Evolutionary conservation across 2,113 vertebrate species (phyloP).

Genomic region (Anthoscopus minutus): DNA sequence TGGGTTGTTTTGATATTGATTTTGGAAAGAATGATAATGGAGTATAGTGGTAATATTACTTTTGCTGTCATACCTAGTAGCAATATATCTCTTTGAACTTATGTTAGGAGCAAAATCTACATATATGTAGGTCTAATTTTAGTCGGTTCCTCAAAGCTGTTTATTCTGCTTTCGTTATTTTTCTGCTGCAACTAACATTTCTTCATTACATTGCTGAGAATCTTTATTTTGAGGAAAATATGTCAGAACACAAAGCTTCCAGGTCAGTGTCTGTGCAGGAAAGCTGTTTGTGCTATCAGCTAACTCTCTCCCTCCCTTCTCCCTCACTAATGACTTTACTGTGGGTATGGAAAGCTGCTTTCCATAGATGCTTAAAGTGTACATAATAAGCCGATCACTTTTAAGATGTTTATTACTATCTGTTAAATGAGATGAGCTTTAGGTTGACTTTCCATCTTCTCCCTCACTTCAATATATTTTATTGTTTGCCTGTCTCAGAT

Average conservation of each 20-base stretch:
- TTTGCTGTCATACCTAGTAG: constrained; percentile 39
- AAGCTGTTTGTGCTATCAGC: background rate
- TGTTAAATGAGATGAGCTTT: constrained; percentile 22
- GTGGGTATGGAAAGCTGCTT: background rate
- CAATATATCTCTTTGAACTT: constrained; percentile 33
- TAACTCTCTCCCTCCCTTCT: background rate
- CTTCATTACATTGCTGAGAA: background rate
- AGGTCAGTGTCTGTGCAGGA: background rate
- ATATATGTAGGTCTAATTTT: background rate
- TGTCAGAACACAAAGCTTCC: background rate
- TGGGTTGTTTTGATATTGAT: constrained; percentile 73
- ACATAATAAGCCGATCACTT: constrained; percentile 3
- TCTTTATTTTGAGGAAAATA: background rate
- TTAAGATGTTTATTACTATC: constrained; percentile 9
- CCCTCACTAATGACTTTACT: background rate
- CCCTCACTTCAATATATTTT: background rate
- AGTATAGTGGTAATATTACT: constrained; percentile 41
- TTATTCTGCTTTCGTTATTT: background rate
- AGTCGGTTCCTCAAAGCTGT: background rate
- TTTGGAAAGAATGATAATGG: constrained; percentile 68
- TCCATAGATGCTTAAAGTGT: background rate
- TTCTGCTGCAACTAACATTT: background rate
- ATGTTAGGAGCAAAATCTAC: background rate
- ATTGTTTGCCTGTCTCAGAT: background rate
- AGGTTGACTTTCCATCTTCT: background rate